A percentile compares a stretch with the other conserved stretches of the same genome.
phyloP scores from a whole-genome alignment of 2,113 vertebrate species.

The Cyprinodon variegatus region DNA sequence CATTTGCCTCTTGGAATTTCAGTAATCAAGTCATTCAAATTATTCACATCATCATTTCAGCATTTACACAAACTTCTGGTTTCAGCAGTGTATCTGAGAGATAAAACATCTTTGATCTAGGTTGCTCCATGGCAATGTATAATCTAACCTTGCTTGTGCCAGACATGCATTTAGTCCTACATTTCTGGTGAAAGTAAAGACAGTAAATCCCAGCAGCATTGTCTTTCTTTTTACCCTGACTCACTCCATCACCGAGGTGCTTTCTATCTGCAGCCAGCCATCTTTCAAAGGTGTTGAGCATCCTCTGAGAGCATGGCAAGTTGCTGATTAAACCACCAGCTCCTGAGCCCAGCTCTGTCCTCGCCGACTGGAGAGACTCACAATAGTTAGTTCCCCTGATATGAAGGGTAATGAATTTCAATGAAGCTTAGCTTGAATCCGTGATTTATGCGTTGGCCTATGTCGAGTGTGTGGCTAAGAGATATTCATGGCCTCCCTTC shows the following conservation, averaged over 20 bases:
- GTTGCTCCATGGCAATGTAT: slow-evolving; percentile 58
- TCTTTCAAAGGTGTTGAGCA: slow-evolving; percentile 60
- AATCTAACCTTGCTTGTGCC: slow-evolving; percentile 58
- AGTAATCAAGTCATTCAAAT: too few species aligned
- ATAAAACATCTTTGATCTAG: slow-evolving; percentile 48
- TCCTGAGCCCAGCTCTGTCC: slow-evolving; percentile 51
- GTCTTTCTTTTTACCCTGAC: slow-evolving; percentile 43
- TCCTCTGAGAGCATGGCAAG: slow-evolving; percentile 65
- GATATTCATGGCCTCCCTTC: slow-evolving; percentile 66
- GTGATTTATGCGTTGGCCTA: slow-evolving; percentile 74
- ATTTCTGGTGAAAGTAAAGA: slow-evolving; percentile 3
- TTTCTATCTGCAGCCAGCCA: slow-evolving; percentile 46
- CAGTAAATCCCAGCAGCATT: slow-evolving; percentile 25
- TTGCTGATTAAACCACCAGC: slow-evolving; percentile 73
- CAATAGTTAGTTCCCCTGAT: slow-evolving; percentile 74
- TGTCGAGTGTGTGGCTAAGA: slow-evolving; percentile 68
- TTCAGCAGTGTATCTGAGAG: slow-evolving; percentile 26
- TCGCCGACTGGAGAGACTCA: slow-evolving; percentile 57
- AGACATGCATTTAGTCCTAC: slow-evolving; percentile 41
- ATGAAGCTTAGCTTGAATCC: slow-evolving; percentile 75
- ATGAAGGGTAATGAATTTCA: slow-evolving; percentile 78
- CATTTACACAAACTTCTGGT: too few species aligned
- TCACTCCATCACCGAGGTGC: slow-evolving; percentile 34
- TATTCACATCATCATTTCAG: too few species aligned
- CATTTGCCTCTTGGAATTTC: too few species aligned